Conservation (phyloP, 2,888 invertebrate genomes). For the Pandemis cinnamomeana region DNA sequence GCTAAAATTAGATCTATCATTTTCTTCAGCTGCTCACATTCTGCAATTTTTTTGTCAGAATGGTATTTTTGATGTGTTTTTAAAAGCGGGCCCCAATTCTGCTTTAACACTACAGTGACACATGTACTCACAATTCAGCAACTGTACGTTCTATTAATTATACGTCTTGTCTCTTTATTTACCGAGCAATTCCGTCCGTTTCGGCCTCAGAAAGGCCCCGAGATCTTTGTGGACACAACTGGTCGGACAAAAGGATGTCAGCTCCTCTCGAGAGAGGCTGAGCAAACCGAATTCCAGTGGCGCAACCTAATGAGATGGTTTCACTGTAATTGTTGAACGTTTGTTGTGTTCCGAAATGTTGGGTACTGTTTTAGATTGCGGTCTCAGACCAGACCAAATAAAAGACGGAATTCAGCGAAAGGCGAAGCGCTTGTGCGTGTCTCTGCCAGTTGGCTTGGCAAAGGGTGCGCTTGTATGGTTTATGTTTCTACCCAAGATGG, state of each 20-base stretch:
- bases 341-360: conserved; percentile 18
- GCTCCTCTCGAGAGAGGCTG: conserved; percentile 38
- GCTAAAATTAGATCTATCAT: too few species aligned
- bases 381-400: too few species aligned
- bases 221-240: conserved; percentile 42
- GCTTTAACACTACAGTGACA: too few species aligned
- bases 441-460: too few species aligned
- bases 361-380: neutral
- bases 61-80: too few species aligned
- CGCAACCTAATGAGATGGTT: conserved; percentile 40
- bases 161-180: conserved; percentile 24
- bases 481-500: neutral
- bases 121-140: neutral
- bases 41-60: too few species aligned
- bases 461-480: too few species aligned
- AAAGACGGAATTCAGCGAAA: too few species aligned
- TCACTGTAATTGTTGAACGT: conserved; percentile 33
- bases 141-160: conserved; percentile 19
- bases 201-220: conserved; percentile 14
- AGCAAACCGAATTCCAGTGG: conserved; percentile 37
- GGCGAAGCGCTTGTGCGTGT: too few species aligned
- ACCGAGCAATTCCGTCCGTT: conserved; percentile 3
- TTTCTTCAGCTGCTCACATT: too few species aligned
- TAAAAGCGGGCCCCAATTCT: too few species aligned
- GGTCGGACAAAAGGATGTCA: conserved; percentile 40